Percentiles rank a stretch among this genome's conserved stretches.
phyloP scores from a whole-genome alignment of 2,113 vertebrate genomes.

The Ceratotherium simum region DNA sequence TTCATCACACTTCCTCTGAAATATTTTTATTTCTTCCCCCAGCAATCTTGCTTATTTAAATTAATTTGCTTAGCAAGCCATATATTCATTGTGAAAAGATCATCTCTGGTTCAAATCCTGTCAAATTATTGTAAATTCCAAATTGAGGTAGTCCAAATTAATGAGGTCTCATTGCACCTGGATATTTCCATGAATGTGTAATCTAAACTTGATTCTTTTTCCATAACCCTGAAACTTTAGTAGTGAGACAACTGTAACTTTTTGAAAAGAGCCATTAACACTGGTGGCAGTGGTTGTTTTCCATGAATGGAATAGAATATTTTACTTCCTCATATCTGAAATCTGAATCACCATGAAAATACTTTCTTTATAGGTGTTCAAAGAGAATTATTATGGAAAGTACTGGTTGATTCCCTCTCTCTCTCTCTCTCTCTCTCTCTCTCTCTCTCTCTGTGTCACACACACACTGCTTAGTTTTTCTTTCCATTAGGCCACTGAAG shows the following conservation, averaged over 20 bases:
- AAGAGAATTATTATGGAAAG: conserved; percentile 4
- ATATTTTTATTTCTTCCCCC: not conserved
- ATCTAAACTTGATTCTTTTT: conserved; percentile 41
- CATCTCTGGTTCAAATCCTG: not conserved
- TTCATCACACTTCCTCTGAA: not conserved
- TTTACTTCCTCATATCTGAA: conserved; percentile 51
- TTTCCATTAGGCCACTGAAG: conserved; percentile 50
- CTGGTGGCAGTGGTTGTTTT: not conserved
- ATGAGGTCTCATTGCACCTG: not conserved
- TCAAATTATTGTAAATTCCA: conserved; percentile 47
- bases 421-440: not conserved
- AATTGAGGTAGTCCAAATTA: not conserved
- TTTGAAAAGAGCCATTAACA: conserved; percentile 28
- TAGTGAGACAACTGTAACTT: not conserved
- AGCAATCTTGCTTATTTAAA: conserved; percentile 26
- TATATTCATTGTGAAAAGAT: not conserved
- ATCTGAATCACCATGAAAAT: conserved; percentile 34
- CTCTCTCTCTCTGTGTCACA: not conserved
- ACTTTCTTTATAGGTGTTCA: conserved; percentile 38
- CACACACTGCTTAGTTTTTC: not conserved
- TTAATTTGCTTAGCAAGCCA: conserved; percentile 20
- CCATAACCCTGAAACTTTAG: not conserved
- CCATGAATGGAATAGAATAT: not conserved
- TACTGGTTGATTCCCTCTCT: not conserved
- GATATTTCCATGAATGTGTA: conserved; percentile 37